Base-by-base conservation (phyloP, 2,113 vertebrate species). In the Tragelaphus imberbis region DNA sequence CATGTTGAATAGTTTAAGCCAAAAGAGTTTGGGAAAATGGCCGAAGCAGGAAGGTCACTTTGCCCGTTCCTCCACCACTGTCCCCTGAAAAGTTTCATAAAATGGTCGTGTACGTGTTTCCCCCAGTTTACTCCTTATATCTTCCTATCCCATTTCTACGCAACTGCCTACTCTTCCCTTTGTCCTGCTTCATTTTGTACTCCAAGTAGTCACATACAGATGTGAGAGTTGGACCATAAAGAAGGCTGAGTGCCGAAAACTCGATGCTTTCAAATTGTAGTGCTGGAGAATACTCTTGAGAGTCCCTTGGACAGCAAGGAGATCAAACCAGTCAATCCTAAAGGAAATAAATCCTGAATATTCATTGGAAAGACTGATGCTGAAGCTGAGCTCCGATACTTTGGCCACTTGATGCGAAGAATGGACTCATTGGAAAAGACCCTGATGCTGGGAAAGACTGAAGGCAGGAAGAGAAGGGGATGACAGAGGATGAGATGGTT, bases 191-290 rank as follows among this genome's bases (percentile, higher is more conserved):
- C 11, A 13, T 75, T 40, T 40, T 75, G 21, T 75, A 44, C 71
- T 40, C 36, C 36, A 25, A 25, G 36, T 25, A 25, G 19, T 75
- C 71, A 44, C 4, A 8, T 0, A 40, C 2, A 75, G 36, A 44
- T 2, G 71, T 25, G 71, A 75, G 21, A 75, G 11, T 0, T 40
- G 21, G 71, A 25, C 11, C 36, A 11, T 71, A 14, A 44, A 25
- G 19, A 75, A 25, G 1, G 21, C 36, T 25, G 71, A 75, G 7
- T 0, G 0, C 71, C 13, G 11, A 75, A 75, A 25, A 75, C 5
- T 7, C 0, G 68, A 25, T 75, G 71, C 21, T 75, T 75, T 75
- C 21, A 6, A 75, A 75, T 3, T 75, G 71, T 75, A 36, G 71
- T 75, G 71, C 36, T 75, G 21, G 36, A 75, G 21, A 75, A 75